phyloP scores from a whole-genome alignment of 2,888 invertebrate genomes.

The Conomelus anceps region DNA sequence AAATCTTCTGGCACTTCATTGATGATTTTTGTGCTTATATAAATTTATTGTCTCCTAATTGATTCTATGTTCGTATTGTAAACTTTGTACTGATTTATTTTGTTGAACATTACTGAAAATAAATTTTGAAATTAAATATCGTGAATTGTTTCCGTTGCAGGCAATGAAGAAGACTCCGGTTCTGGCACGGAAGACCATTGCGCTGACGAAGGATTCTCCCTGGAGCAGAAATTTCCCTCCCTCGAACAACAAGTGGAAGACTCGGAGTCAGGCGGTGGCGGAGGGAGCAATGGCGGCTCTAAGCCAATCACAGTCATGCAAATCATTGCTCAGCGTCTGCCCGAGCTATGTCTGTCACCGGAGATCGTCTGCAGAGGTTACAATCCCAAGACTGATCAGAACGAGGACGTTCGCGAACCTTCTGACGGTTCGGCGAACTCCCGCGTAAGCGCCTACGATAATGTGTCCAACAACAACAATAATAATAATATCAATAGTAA shows the following conservation, averaged over 20 bases:
- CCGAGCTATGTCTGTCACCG: constrained; percentile 62
- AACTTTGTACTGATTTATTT: too few relatives aligned
- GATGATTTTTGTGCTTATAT: too few relatives aligned
- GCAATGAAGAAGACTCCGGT: constrained; percentile 46
- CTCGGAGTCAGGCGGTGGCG: constrained; percentile 13
- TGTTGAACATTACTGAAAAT: too few relatives aligned
- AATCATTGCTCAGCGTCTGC: constrained; percentile 68
- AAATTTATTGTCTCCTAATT: too few relatives aligned
- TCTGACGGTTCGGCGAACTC: constrained; percentile 32
- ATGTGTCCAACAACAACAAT: constrained; percentile 32
- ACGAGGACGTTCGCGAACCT: constrained; percentile 23
- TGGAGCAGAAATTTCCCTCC: constrained; percentile 36
- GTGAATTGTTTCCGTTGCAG: constrained; percentile 36
- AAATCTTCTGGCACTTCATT: too few relatives aligned
- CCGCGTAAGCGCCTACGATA: constrained; percentile 40
- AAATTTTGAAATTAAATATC: too few relatives aligned
- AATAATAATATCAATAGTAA: constrained; percentile 19
- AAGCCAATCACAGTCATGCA: constrained; percentile 59
- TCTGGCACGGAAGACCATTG: constrained; percentile 47
- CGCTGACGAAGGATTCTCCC: constrained; percentile 32
- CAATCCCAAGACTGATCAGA: not conserved
- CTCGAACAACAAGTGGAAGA: constrained; percentile 36
- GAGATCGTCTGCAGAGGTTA: constrained; percentile 34
- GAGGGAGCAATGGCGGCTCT: constrained; percentile 45
- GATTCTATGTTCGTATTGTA: too few relatives aligned